Conservation (phyloP, 2,888 invertebrate species). For the Microctonus brassicae region DNA sequence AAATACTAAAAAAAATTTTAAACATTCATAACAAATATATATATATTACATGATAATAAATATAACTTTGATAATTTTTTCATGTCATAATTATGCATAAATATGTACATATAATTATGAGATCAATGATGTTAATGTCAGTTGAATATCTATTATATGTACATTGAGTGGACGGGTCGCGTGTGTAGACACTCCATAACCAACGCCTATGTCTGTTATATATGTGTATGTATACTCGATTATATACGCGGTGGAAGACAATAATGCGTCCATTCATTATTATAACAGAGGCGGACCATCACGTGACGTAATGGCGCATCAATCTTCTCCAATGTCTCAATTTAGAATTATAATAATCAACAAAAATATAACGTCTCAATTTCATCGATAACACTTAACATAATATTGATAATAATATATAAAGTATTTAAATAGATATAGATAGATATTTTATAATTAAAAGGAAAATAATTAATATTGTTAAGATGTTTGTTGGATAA, state of each 20-base stretch:
- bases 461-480: conserved; percentile 41
- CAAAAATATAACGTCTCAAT: neutral
- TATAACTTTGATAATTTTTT: too few relatives aligned
- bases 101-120: conserved; percentile 47
- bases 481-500: conserved; percentile 66
- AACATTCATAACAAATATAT: too few relatives aligned
- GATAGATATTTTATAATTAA: too few relatives aligned
- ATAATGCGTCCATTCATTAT: conserved; percentile 62
- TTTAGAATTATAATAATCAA: conserved; percentile 34
- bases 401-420: neutral
- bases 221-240: conserved; percentile 35
- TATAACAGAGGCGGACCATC: conserved; percentile 50
- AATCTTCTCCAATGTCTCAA: conserved; percentile 57
- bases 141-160: conserved; percentile 11
- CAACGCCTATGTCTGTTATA: neutral
- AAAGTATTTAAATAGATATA: too few relatives aligned
- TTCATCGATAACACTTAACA: neutral
- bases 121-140: conserved; percentile 58
- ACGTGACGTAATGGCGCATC: conserved; percentile 60
- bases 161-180: neutral
- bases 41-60: too few relatives aligned
- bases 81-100: too few relatives aligned
- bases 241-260: conserved; percentile 51
- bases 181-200: neutral
- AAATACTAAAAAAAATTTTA: too few relatives aligned